Evolutionary conservation across 2,888 invertebrate genomes (phyloP).

Genomic region (Agriopis marginaria): DNA sequence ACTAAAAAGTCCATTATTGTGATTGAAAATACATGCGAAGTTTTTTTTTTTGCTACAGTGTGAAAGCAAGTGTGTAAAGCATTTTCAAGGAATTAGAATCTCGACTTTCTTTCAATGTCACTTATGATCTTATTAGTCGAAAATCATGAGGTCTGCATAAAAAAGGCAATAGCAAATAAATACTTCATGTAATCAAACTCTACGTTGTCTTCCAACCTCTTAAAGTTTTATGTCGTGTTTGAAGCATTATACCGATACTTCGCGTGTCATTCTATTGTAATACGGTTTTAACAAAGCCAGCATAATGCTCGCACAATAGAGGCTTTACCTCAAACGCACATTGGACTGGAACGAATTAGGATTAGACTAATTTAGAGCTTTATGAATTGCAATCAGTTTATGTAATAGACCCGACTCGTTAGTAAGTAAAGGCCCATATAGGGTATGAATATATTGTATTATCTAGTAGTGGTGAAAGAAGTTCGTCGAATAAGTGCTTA

Average conservation of each 20-base stretch:
- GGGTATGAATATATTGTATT: constrained; percentile 12
- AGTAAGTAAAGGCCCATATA: not conserved
- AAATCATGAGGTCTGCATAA: not conserved
- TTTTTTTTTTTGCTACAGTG: too few relatives aligned
- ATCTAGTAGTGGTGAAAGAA: constrained; percentile 13
- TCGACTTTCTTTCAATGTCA: too few relatives aligned
- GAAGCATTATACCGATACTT: constrained; percentile 74
- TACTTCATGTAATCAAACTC: not conserved
- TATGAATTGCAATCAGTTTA: constrained; percentile 35
- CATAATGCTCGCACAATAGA: constrained; percentile 76
- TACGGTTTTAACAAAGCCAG: constrained; percentile 77
- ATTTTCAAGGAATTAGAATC: not conserved
- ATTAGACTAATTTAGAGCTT: constrained; percentile 49
- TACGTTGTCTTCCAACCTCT: constrained; percentile 7
- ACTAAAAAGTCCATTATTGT: too few relatives aligned
- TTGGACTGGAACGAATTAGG: constrained; percentile 72
- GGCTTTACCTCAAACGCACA: constrained; percentile 64
- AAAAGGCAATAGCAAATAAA: too few relatives aligned
- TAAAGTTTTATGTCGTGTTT: constrained; percentile 58
- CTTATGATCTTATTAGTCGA: not conserved
- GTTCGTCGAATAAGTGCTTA: not conserved
- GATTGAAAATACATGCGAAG: too few relatives aligned
- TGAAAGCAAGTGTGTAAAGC: too few relatives aligned
- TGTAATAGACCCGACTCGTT: constrained; percentile 15
- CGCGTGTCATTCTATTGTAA: constrained; percentile 79